Evolutionary conservation across 2,113 vertebrate species (phyloP).

Genomic region (Pleuronectes platessa): DNA sequence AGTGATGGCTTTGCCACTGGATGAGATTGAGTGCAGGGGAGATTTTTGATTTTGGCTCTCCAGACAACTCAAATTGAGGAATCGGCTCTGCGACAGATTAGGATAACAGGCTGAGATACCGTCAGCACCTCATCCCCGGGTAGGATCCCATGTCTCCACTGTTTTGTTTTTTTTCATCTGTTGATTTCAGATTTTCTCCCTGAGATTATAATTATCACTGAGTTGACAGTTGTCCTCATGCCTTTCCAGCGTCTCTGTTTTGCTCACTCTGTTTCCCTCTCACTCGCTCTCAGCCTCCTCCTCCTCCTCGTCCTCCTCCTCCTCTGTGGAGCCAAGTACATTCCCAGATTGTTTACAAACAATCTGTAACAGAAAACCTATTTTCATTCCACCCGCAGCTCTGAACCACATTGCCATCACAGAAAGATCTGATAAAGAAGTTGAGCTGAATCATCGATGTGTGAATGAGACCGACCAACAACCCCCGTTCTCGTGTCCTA

Average conservation of each 20-base stretch:
- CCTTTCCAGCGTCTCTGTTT: conserved; percentile 19
- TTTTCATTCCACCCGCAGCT: conserved; percentile 45
- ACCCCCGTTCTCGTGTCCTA: conserved; percentile 41
- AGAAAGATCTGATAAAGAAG: conserved; percentile 55
- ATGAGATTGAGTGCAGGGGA: conserved; percentile 62
- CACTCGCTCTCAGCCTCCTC: no score
- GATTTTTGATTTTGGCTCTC: conserved; percentile 26
- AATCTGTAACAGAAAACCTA: conserved; percentile 49
- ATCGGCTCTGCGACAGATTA: conserved; percentile 68
- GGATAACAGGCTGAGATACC: conserved; percentile 58
- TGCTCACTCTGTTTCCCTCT: conserved; percentile 4
- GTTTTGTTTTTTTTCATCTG: conserved; percentile 19
- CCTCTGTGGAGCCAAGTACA: conserved; percentile 33
- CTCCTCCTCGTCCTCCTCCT: not conserved
- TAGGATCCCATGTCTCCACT: conserved; percentile 49
- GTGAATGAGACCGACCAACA: conserved; percentile 50
- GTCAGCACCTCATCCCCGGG: conserved; percentile 48
- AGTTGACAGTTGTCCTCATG: conserved; percentile 37
- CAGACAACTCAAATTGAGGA: conserved; percentile 61
- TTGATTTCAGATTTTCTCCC: conserved; percentile 16
- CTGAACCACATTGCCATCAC: conserved; percentile 40
- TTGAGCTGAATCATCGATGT: conserved; percentile 61
- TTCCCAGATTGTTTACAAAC: conserved; percentile 63
- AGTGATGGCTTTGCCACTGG: conserved; percentile 73
- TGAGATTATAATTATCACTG: conserved; percentile 47